Percentiles rank a stretch among this genome's conserved stretches.
Conservation (phyloP, 1,140 invertebrate genomes). For the Apis mellifera region Amel_HAv3.1 CM009937.2:7501001-7501500, state of each 20-base stretch:
- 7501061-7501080: slow-evolving; percentile 97
- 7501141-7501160: slow-evolving; percentile 97
- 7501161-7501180: slow-evolving; percentile 84
- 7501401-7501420: slow-evolving; percentile 97
- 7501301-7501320: slow-evolving; percentile 98
- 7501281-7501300: slow-evolving; percentile 93
- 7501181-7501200: not conserved
- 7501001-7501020: slow-evolving; percentile 97
- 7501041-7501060: slow-evolving; percentile 95
- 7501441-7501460: slow-evolving; percentile 95
- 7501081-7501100: slow-evolving; percentile 94
- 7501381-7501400: slow-evolving; percentile 91
- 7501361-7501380: slow-evolving; percentile 93
- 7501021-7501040: slow-evolving; percentile 95
- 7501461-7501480: slow-evolving; percentile 94
- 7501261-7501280: slow-evolving; percentile 10
- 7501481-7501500: slow-evolving; percentile 89
- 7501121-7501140: slow-evolving; percentile 95
- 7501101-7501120: slow-evolving; percentile 98
- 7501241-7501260: not conserved
- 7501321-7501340: slow-evolving; percentile 95
- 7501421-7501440: slow-evolving; percentile 94
- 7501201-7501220: no score
- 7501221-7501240: not conserved
- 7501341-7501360: slow-evolving; percentile 94